Conservation (phyloP, 2,888 invertebrate genomes). For the Plemyria rubiginata region DNA sequence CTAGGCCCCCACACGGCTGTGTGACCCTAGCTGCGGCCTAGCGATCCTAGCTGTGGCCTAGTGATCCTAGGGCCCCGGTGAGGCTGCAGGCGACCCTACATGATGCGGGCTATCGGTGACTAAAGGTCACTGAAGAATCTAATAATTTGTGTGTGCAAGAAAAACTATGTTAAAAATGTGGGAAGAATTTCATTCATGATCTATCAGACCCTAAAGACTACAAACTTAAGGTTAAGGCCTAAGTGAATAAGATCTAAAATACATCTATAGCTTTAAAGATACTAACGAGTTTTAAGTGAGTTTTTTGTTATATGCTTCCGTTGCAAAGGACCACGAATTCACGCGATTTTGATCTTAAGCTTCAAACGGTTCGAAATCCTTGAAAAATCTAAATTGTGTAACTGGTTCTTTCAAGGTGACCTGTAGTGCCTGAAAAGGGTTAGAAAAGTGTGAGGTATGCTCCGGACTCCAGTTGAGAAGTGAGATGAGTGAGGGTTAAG, state of each 20-base stretch:
- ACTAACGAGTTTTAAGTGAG: background rate
- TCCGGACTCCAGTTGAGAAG: background rate
- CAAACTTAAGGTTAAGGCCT: no score
- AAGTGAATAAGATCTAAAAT: background rate
- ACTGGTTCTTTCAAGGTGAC: background rate
- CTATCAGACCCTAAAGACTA: no score
- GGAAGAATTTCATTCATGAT: no score
- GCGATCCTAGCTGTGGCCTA: no score
- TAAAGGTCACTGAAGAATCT: no score
- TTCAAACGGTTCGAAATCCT: background rate
- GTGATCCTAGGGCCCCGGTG: no score
- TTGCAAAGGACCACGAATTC: background rate
- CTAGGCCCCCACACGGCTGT: background rate
- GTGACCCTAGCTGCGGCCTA: background rate
- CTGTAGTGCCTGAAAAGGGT: slow-evolving; percentile 2
- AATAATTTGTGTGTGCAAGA: no score
- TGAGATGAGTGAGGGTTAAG: background rate
- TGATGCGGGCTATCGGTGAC: no score
- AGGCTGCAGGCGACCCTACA: no score
- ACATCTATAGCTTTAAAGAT: background rate
- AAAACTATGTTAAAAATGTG: no score
- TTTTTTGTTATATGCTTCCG: background rate
- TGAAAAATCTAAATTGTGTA: background rate
- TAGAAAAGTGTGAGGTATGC: background rate
- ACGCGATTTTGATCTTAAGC: background rate